Percentiles rank a stretch among this genome's conserved stretches.
These are phyloP conservation scores for Paradisaea rubra DNA, from an alignment of 2,113 vertebrate species.

Conservation along the genomic window DNA sequence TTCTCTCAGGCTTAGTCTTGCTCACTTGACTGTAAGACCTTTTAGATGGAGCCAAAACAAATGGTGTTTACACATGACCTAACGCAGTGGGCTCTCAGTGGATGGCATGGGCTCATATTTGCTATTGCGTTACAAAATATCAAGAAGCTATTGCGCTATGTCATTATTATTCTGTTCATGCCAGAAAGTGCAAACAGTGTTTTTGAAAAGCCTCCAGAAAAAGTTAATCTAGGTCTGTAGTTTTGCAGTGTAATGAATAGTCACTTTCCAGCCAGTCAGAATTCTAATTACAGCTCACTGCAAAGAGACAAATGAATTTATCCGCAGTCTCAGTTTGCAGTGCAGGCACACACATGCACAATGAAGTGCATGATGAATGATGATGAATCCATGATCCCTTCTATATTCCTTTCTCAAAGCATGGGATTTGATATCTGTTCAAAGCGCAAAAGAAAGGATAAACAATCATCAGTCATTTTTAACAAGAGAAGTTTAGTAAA, in stretches of 20 bases:
- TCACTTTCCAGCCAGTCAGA: not conserved
- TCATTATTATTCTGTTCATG: not conserved
- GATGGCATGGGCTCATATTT: not conserved
- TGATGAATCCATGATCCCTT: not conserved
- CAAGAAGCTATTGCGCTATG: not conserved
- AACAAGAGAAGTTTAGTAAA: constrained; percentile 38
- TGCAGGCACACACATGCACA: not conserved
- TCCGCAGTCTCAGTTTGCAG: not conserved
- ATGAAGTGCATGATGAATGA: not conserved
- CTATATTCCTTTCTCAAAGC: constrained; percentile 10
- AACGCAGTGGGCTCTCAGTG: not conserved
- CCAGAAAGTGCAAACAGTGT: not conserved
- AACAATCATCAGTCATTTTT: constrained; percentile 63
- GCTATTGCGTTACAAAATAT: not conserved
- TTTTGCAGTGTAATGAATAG: not conserved
- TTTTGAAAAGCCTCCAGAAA: not conserved
- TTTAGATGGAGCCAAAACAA: not conserved
- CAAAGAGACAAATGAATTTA: constrained; percentile 6
- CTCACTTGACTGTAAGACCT: not conserved
- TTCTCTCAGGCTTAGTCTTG: not conserved
- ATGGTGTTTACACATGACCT: not conserved
- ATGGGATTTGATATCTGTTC: constrained; percentile 11
- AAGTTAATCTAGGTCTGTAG: not conserved
- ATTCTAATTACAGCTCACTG: constrained; percentile 1
- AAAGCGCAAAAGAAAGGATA: constrained; percentile 7